Base-by-base conservation (phyloP, 2,113 vertebrate species). In the Seriola aureovittata region DNA sequence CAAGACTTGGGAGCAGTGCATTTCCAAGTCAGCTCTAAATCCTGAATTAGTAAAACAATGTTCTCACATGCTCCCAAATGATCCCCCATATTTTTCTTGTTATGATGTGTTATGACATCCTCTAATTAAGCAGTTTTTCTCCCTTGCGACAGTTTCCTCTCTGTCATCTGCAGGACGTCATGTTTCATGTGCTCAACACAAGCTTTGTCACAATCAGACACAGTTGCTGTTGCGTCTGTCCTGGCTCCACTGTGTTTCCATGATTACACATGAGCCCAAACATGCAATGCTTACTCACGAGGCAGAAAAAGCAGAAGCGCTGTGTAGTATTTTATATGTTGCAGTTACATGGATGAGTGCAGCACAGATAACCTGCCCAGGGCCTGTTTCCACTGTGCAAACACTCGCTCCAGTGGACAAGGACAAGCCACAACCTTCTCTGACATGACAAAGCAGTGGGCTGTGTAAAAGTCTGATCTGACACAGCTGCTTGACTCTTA, bases 401-500 rank as follows among this genome's bases (percentile, higher is more conserved):
- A 87, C 91, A 73, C 82, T 91, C 73, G 85, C 93, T 91, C 82
- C 87, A 91, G 38, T 60, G 87, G 89, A 87, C 93, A 85, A 90
- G 81, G 89, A 90, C 89, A 86, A 88, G 86, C 88, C 50, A 72
- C 87, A 85, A 72, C 82, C 75, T 79, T 81, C 81, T 68, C 76
- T 69, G 83, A 88, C 88, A 78, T 74, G 54, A 88, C 82, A 72
- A 69, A 77, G 86, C 91, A 80, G 85, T 29, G 54, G 80, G 76
- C 90, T 88, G 90, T 89, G 77, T 80, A 82, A 88, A 71, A 85
- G 81, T 76, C 76, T 77, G 88, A 90, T 91, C 85, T 75, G 84
- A 90, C 88, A 91, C 91, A 93, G 92, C 89, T 89, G 90, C 86
- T 92, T 92, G 88, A 87, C 59, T 90, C 93, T 74, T 84, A 91